Base-by-base conservation (phyloP, 2,113 vertebrate species). In the Empidonax traillii region DNA sequence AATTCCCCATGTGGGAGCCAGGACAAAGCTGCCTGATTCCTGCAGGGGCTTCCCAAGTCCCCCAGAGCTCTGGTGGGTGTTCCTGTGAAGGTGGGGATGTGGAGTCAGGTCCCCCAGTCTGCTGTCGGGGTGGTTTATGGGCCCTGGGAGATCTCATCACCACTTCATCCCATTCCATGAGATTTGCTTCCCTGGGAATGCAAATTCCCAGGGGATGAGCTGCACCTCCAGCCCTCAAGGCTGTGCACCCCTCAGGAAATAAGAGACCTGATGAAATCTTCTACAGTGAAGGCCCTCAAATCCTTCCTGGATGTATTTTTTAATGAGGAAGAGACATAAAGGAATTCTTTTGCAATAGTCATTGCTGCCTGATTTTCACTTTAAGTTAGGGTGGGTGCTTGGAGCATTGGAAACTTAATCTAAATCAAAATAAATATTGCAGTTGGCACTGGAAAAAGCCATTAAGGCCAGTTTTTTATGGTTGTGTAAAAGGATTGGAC, bases 391-490 rank as follows among this genome's bases (percentile, higher is more conserved):
- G 43, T 52, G 63, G 55, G 23, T 78, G 39, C 59, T 92, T 77
- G 39, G 39, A 91, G n/a, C 51, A 24, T 33, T 87, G 62, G 68
- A 77, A 80, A 59, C 43, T 71, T 74, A 39, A 71, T 72, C 74
- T 49, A 85, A 92, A 92, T 47, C 47, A 71, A 89, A 84, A 67
- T 41, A 80, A 86, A 89, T 68, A 67, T 84, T 92, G 39, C 35
- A 59, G 18, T 30, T 90, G 84, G 86, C 83, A n/a, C 47, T 6
- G 7, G 17, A 8, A 8, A 66, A 71, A 81, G 68, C 44, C 22
- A 21, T 52, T 44, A 61, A 43, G 44, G 58, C 28, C 74, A 87
- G 58, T 3, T 61, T 94, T 89, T 82, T 66, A 4, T 23, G 33
- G 71, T 9, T 35, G 6, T 4, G 5, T 43, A 46, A 73, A 65